Conservation (phyloP, 2,888 invertebrate species). For the Parthenolecanium corni region DNA sequence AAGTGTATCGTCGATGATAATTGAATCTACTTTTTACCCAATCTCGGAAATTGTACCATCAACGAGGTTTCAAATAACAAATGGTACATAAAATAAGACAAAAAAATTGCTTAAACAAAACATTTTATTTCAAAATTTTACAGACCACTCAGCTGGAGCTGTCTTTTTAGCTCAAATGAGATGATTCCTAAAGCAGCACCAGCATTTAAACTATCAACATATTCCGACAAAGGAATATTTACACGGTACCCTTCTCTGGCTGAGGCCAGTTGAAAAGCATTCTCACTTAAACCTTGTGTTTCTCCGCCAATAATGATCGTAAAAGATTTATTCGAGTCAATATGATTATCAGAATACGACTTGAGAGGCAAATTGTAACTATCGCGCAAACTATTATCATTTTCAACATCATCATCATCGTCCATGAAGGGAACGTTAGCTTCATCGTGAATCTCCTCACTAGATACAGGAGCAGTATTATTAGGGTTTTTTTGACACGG, state of each 20-base stretch:
- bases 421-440: background rate
- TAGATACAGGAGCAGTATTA: background rate
- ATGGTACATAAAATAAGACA: no score
- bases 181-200: conserved; percentile 72
- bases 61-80: no score
- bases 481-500: background rate
- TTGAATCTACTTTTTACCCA: no score
- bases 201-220: conserved; percentile 74
- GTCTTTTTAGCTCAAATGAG: conserved; percentile 68
- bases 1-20: no score
- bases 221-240: conserved; percentile 63
- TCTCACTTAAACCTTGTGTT: conserved; percentile 69
- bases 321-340: conserved; percentile 42
- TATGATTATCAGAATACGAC: conserved; percentile 51
- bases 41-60: no score
- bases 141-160: conserved; percentile 35
- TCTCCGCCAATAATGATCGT: conserved; percentile 78
- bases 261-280: conserved; percentile 52
- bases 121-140: background rate
- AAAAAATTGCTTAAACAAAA: no score
- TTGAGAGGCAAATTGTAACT: conserved; percentile 43
- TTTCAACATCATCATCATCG: conserved; percentile 1
- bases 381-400: conserved; percentile 21
- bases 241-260: conserved; percentile 51
- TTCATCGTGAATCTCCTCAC: background rate